phyloP scores from a whole-genome alignment of 2,113 vertebrate genomes.

The Gracilinanus agilis region DNA sequence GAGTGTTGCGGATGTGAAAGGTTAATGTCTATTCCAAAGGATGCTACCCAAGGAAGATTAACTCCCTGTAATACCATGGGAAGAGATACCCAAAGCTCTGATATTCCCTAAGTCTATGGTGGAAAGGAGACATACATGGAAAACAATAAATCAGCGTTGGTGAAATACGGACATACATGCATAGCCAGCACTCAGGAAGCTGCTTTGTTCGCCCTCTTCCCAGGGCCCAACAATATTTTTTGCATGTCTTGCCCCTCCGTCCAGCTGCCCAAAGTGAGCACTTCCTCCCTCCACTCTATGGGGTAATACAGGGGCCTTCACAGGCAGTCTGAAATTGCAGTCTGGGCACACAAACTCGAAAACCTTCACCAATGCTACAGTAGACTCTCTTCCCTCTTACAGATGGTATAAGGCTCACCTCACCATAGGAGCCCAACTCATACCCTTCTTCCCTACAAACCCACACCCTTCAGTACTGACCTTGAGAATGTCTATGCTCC shows the following conservation, averaged over 20 bases:
- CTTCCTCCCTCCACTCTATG: neutral
- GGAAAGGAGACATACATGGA: neutral
- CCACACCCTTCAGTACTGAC: conserved; percentile 76
- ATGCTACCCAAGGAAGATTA: neutral
- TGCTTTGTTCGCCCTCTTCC: too few relatives aligned
- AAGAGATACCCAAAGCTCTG: neutral
- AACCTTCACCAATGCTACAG: too few relatives aligned
- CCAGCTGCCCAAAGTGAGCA: neutral
- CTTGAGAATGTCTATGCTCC: conserved; percentile 96
- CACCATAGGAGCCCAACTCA: neutral
- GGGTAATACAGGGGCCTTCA: too few relatives aligned
- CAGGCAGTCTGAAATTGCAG: neutral
- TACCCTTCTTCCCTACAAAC: neutral
- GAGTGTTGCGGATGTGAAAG: neutral
- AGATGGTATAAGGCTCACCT: neutral
- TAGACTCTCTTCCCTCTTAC: neutral
- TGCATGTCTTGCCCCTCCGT: too few relatives aligned
- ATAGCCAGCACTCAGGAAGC: too few relatives aligned
- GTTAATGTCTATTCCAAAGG: neutral
- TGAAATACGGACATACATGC: too few relatives aligned
- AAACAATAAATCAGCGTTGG: neutral
- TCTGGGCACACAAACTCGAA: too few relatives aligned
- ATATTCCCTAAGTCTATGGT: neutral
- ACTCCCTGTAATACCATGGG: neutral
- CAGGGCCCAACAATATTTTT: too few relatives aligned